Percentiles rank a stretch among this genome's conserved stretches.
Evolutionary conservation across 1,140 invertebrate species (phyloP).

Genomic region (Brachionus koreanus): DNA sequence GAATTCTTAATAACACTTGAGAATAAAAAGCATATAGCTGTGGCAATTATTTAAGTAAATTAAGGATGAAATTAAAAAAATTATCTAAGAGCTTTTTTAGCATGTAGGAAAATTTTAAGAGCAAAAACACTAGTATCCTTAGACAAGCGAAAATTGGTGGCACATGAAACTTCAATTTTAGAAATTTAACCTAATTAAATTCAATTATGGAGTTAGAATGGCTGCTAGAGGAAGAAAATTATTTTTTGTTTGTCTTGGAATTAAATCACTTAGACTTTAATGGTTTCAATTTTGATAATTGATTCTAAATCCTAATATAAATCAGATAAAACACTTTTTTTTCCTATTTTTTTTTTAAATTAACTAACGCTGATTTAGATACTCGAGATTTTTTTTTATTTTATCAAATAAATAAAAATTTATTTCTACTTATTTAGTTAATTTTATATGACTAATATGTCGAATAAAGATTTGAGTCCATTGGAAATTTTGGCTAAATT

Average conservation of each 20-base stretch:
- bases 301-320: constrained; percentile 18
- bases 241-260: constrained; percentile 11
- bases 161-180: background rate
- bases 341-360: background rate
- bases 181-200: background rate
- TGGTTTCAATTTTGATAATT: constrained; percentile 42
- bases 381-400: background rate
- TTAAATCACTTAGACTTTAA: background rate
- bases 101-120: background rate
- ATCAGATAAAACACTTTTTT: constrained; percentile 6
- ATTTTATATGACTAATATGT: background rate
- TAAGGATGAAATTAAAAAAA: background rate
- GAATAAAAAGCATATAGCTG: background rate
- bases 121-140: background rate
- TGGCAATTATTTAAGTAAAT: background rate
- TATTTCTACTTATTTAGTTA: background rate
- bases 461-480: background rate
- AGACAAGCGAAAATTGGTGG: background rate
- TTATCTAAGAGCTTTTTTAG: background rate
- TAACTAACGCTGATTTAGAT: background rate
- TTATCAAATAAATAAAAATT: background rate
- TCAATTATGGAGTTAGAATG: background rate
- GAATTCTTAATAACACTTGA: background rate
- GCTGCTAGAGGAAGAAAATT: background rate
- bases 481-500: constrained; percentile 14